Evolutionary conservation across 2,113 vertebrate species (phyloP), one percentile per base, ranked within the genome.

Genomic region (Chaetodon trifascialis): DNA sequence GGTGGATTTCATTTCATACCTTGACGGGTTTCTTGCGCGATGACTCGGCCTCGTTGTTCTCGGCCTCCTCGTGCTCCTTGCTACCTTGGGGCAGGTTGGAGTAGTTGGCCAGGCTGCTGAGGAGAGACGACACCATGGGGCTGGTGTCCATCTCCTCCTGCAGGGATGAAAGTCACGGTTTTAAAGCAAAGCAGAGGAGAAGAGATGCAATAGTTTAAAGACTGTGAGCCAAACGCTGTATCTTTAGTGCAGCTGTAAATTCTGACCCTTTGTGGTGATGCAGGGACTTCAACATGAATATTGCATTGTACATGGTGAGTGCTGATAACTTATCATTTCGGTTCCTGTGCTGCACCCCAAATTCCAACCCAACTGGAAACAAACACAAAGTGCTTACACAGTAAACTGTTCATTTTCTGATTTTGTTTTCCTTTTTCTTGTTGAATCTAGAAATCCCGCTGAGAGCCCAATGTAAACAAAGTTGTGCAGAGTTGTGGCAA

Each of bases 71-170:
- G 0, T 99, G 98, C 91, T 99, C 98, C 76, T 96, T 96, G 86
- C 97, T 98, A 65, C 98, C 98, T 91, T 99, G 98, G 0, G 98
- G 96, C 91, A 99, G 93, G 95, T 99, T 99, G 90, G 98, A 99
- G 91, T 99, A 99, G 94, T 99, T 99, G 91, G 98, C 98, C 93
- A 99, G 93, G 86, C 97, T 98, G 38, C 98, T 98, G 92, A 99
- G 97, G 86, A 99, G 91, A 70, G 98, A 99, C 0, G 98, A 98
- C 63, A 99, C 98, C 98, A 99, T 99, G 54, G 98, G 98, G 80
- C 97, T 99, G 73, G 97, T 99, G 95, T 99, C 98, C 98, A 99
- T 99, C 95, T 99, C 98, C 95, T 99, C 98, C 98, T 99, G 70
- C 80, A 79, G 19, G 67, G 10, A 65, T 5, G 72, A 42, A 73